Evolutionary conservation across 1,140 invertebrate species (phyloP).

Genomic region (Magallana ariakensis): DNA sequence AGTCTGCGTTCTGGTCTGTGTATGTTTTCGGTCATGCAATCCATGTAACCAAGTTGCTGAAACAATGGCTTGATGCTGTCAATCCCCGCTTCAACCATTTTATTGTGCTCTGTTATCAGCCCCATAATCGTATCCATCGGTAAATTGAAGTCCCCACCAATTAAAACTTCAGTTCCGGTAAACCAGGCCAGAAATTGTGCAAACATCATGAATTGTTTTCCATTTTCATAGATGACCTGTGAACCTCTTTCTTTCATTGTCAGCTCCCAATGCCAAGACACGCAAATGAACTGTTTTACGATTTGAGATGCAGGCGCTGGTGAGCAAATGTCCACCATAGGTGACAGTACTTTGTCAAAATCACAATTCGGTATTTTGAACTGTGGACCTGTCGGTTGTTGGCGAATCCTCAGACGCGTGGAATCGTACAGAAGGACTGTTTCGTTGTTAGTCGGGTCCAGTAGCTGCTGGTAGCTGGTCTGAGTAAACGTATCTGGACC

Average conservation of each 20-base stretch:
- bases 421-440: conserved; percentile 48
- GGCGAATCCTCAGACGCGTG: conserved; percentile 3
- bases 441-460: conserved; percentile 25
- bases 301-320: conserved; percentile 29
- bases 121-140: neutral
- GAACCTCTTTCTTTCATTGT: neutral
- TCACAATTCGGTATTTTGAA: neutral
- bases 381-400: neutral
- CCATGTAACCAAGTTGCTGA: conserved; percentile 40
- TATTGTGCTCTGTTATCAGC: conserved; percentile 33
- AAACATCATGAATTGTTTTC: neutral
- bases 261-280: conserved; percentile 42
- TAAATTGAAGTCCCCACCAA: conserved; percentile 47
- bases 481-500: neutral
- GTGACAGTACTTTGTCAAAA: neutral
- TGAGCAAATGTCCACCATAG: neutral
- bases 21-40: conserved; percentile 43
- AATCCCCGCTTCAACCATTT: neutral
- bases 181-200: conserved; percentile 29
- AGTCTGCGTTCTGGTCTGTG: conserved; percentile 19
- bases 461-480: neutral
- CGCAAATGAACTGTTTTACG: conserved; percentile 40
- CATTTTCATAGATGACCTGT: neutral
- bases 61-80: conserved; percentile 40
- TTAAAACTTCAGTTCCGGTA: conserved; percentile 39